Base-by-base conservation (phyloP, 2,797 vertebrate genomes). In the Pogoniulus pusillus region DNA sequence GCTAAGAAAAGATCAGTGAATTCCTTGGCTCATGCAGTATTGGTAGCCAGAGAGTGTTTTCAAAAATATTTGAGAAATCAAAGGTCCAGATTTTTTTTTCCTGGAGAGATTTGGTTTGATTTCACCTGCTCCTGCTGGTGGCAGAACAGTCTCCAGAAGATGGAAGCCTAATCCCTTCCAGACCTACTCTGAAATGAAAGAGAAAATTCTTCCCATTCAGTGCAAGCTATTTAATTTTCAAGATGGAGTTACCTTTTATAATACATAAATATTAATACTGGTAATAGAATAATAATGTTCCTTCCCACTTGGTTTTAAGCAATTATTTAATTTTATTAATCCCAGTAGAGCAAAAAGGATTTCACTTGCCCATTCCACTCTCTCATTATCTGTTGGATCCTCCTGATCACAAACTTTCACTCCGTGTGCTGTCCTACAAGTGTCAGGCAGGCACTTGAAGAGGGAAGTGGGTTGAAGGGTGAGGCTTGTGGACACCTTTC, bases 241-340 rank as follows among this genome's bases (percentile, higher is more conserved):
- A 63, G 19, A 57, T 3, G 4, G n/a, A 30, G 6, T 73, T 91
- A 66, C 39, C 34, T 87, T 91, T 45, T 77, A n/a, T 29, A 82
- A 80, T 66, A 54, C 8, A 37, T 70, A 90, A 93, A 89, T 80
- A 91, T 70, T 84, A 90, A 78, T 69, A 53, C 35, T n/a, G 9
- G 22, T 75, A 82, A 91, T 72, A 85, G 41, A 90, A 78, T 74
- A 66, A 90, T 63, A 92, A 63, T 65, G 37, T 74, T 91, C 30
- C 34, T 93, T 92, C 24, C 32, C 37, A 62, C 11, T 70, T 51
- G 15, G 12, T 86, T 82, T 94, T 82, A 91, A 84, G 37, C 26
- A 83, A 64, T 78, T 87, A 66, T 37, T 89, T 87, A 32, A 62
- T 85, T 83, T 60, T 88, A 82, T 90, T 79, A 76, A 68, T 73